These are phyloP conservation scores for Psittacula echo DNA, from an alignment of 2,797 vertebrate species.

Conservation along the genomic window DNA sequence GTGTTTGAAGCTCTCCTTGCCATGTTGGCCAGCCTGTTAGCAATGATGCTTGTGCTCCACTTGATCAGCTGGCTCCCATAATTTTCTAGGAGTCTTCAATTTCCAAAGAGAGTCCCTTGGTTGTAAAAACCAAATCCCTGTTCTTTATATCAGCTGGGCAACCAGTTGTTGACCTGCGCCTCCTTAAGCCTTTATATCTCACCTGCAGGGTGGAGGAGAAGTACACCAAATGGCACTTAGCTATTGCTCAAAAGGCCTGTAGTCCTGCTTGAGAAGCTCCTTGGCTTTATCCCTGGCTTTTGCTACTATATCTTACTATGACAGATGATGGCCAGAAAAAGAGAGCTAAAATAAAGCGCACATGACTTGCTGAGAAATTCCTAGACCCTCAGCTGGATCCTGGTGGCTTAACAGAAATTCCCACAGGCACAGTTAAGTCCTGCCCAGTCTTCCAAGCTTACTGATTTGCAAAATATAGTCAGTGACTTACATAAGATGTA, in stretches of 20 bases:
- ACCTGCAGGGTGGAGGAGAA: background rate
- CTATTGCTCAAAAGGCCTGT: background rate
- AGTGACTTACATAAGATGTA: background rate
- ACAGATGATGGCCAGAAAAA: background rate
- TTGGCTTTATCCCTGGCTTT: background rate
- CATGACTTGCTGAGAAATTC: background rate
- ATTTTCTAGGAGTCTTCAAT: background rate
- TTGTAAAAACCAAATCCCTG: background rate
- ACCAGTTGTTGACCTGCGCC: background rate
- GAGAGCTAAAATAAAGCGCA: background rate
- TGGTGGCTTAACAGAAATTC: background rate
- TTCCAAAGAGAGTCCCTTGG: background rate
- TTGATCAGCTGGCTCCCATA: background rate
- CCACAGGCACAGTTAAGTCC: background rate
- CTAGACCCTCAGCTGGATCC: background rate
- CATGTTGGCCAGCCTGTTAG: rapidly evolving
- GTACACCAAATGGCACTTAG: background rate
- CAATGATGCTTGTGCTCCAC: background rate
- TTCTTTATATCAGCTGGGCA: background rate
- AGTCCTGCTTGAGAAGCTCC: background rate
- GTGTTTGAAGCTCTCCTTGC: background rate
- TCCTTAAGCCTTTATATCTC: background rate
- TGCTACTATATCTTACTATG: background rate
- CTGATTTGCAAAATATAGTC: background rate
- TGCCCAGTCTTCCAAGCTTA: background rate